phyloP scores from a whole-genome alignment of 1,140 invertebrate species.

The Lepidurus arcticus region DNA sequence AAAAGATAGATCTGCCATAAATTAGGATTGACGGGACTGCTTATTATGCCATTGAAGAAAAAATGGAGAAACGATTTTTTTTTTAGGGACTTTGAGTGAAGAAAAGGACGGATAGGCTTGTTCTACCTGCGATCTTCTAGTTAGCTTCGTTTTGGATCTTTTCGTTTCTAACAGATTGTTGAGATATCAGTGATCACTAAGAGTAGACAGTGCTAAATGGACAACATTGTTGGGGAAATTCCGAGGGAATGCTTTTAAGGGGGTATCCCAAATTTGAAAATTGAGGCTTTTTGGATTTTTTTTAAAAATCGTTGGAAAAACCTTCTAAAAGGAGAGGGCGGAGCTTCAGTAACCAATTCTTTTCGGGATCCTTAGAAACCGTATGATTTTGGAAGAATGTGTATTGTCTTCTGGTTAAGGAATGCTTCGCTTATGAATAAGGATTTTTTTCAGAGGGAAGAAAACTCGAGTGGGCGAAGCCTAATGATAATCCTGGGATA shows the following conservation, averaged over 20 bases:
- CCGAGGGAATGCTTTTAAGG: neutral
- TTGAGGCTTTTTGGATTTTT: neutral
- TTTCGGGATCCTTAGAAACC: slow-evolving; percentile 16
- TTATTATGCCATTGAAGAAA: neutral
- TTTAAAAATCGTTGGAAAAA: neutral
- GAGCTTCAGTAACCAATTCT: neutral
- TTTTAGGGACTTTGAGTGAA: neutral
- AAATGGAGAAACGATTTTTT: neutral
- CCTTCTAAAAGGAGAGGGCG: no score
- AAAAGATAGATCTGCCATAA: neutral
- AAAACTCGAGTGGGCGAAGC: neutral
- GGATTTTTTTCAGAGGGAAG: neutral
- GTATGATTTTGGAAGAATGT: slow-evolving; percentile 14
- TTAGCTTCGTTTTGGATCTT: neutral
- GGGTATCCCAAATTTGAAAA: neutral
- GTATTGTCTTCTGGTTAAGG: neutral
- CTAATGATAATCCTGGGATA: slow-evolving; percentile 2
- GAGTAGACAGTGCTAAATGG: neutral
- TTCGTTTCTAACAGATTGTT: neutral
- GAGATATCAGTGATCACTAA: neutral
- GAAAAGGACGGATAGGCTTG: neutral
- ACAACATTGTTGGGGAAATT: neutral
- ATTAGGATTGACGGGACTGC: slow-evolving; percentile 9
- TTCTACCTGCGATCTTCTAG: neutral
- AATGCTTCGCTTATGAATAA: neutral